Conservation (phyloP, 92 coral and sea anemone species). For the Bergia puertoricense region DNA sequence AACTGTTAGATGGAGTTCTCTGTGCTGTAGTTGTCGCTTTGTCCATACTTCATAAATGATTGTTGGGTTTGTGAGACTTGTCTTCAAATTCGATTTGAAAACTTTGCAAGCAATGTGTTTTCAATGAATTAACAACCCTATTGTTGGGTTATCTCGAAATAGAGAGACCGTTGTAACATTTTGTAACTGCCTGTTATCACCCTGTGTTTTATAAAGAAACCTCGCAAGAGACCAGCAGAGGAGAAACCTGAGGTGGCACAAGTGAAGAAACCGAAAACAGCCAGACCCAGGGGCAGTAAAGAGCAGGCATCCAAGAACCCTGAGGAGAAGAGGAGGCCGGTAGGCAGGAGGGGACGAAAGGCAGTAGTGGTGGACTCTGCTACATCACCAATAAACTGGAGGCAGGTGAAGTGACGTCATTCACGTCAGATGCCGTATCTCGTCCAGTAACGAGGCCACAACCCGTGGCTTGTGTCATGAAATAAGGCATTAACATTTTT, state of each 20-base stretch:
- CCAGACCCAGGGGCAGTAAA: conserved; percentile 2
- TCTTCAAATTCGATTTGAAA: too few species aligned
- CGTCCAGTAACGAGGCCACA: neutral
- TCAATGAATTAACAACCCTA: too few species aligned
- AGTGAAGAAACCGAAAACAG: conserved; percentile 3
- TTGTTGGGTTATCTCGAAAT: too few species aligned
- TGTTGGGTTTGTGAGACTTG: too few species aligned
- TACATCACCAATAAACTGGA: conserved; percentile 58
- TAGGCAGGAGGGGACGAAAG: conserved; percentile 36
- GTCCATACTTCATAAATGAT: too few species aligned
- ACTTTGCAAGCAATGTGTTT: too few species aligned
- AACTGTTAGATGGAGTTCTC: too few species aligned
- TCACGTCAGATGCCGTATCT: neutral
- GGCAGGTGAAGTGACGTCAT: neutral
- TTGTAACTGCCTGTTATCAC: neutral
- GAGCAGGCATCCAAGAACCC: neutral
- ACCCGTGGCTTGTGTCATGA: neutral
- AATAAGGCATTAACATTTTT: too few species aligned
- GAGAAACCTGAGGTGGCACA: neutral
- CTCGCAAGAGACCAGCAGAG: conserved; percentile 30
- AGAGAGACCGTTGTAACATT: neutral
- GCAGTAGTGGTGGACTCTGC: conserved; percentile 57
- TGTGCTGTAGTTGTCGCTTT: too few species aligned
- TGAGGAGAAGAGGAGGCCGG: conserved; percentile 32
- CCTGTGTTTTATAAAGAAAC: neutral